Conservation (phyloP, 2,888 invertebrate species). For the Didymodactylos carnosus region DNA sequence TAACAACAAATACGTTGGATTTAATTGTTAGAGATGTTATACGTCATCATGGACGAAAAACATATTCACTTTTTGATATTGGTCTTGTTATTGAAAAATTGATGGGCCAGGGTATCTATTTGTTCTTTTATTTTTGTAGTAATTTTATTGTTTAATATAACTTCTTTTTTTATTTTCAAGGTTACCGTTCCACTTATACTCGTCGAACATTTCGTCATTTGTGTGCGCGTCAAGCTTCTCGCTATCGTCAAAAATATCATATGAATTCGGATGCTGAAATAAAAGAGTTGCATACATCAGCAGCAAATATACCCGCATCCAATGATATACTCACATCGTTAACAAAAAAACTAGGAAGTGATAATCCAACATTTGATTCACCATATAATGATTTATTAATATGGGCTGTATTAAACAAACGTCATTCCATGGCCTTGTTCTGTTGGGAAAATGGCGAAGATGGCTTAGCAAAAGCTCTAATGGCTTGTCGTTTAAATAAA, state of each 20-base stretch:
- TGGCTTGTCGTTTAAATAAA: constrained; percentile 61
- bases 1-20: constrained; percentile 57
- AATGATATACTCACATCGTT: too few species aligned
- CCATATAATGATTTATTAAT: constrained; percentile 79
- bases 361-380: constrained; percentile 34
- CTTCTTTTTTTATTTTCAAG: too few species aligned
- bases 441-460: constrained; percentile 76
- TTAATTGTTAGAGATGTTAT: constrained; percentile 74
- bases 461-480: constrained; percentile 10
- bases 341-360: neutral
- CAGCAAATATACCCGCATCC: too few species aligned
- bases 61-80: constrained; percentile 63
- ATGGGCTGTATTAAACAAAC: constrained; percentile 89
- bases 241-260: neutral
- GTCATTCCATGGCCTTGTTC: constrained; percentile 83
- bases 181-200: neutral
- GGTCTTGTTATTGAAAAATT: constrained; percentile 88
- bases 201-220: neutral
- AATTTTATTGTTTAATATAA: too few species aligned
- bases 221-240: neutral
- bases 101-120: constrained; percentile 94
- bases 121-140: too few species aligned
- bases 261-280: neutral
- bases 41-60: constrained; percentile 20
- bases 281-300: neutral